Percentiles rank a stretch among this genome's conserved stretches.
These are phyloP conservation scores for Geotria australis DNA, from an alignment of 2,797 vertebrate genomes.

Conservation along the genomic window DNA sequence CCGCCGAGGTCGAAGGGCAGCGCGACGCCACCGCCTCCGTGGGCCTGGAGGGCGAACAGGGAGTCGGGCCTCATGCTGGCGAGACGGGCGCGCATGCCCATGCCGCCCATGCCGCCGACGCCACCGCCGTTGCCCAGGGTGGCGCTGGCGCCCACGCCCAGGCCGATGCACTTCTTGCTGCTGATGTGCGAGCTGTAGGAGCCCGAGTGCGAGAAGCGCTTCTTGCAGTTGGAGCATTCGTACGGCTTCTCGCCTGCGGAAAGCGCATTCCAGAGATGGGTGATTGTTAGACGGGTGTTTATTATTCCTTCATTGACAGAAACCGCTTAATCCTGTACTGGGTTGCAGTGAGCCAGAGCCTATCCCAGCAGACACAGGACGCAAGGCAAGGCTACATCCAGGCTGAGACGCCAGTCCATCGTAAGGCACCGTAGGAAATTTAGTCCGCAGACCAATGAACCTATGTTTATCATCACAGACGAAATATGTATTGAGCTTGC, in stretches of 20 bases:
- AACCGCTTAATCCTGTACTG: too few species aligned
- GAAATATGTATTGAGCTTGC: too few species aligned
- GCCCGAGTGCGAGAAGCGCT: constrained; percentile 33
- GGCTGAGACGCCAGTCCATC: too few species aligned
- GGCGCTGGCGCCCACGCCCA: constrained; percentile 9
- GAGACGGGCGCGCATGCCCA: constrained; percentile 24
- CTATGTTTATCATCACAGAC: too few species aligned
- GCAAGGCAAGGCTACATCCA: too few species aligned
- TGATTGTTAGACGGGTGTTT: too few species aligned
- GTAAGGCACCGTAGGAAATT: too few species aligned
- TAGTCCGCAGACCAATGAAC: too few species aligned
- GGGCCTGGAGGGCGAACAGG: neutral
- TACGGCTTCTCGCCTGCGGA: constrained; percentile 36
- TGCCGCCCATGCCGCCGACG: constrained; percentile 14
- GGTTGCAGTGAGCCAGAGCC: too few species aligned
- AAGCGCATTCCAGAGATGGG: too few species aligned
- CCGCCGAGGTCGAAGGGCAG: neutral
- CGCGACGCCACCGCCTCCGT: neutral
- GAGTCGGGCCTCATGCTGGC: constrained; percentile 2
- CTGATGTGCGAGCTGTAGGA: constrained; percentile 33
- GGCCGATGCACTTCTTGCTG: constrained; percentile 26
- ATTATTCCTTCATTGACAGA: too few species aligned
- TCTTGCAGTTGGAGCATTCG: constrained; percentile 34
- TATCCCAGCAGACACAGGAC: too few species aligned
- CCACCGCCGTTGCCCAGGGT: constrained; percentile 16